Conservation (phyloP, 2,888 invertebrate species). For the Parasteatoda lunata region DNA sequence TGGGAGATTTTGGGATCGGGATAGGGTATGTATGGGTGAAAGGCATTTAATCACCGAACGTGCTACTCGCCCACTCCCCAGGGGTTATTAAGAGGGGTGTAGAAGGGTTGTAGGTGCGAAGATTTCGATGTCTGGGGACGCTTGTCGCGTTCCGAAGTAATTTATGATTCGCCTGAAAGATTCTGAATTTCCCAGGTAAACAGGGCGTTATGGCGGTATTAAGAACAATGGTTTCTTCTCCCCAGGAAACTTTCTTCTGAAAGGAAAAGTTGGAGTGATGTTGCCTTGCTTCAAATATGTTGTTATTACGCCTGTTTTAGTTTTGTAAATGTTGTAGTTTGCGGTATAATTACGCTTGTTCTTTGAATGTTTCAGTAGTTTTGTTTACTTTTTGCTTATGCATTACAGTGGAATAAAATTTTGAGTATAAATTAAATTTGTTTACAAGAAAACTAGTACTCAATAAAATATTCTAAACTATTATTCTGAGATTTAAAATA, state of each 20-base stretch:
- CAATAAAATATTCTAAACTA: too few relatives aligned
- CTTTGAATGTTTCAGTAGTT: too few relatives aligned
- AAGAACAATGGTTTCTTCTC: not conserved
- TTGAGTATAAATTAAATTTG: too few relatives aligned
- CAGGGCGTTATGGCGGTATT: not conserved
- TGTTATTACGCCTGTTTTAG: too few relatives aligned
- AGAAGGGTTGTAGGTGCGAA: not conserved
- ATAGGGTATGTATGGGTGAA: constrained; percentile 1
- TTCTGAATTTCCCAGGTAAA: constrained; percentile 34
- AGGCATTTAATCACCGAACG: constrained; percentile 43
- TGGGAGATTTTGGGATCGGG: constrained; percentile 32
- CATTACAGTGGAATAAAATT: too few relatives aligned
- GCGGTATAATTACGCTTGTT: too few relatives aligned
- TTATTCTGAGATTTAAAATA: too few relatives aligned
- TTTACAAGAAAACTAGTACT: too few relatives aligned
- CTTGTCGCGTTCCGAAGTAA: constrained; percentile 15
- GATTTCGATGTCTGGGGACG: constrained; percentile 11
- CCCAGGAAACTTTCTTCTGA: not conserved
- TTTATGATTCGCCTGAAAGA: constrained; percentile 32
- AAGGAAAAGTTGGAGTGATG: not conserved
- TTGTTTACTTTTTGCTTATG: too few relatives aligned
- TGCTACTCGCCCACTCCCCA: constrained; percentile 7
- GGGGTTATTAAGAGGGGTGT: constrained; percentile 4
- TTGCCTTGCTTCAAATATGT: too few relatives aligned
- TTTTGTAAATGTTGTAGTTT: too few relatives aligned